Percentiles rank a stretch among this genome's conserved stretches.
These are phyloP conservation scores for Premnoplex brunnescens DNA, from an alignment of 2,797 vertebrate species.

Conservation along the genomic window DNA sequence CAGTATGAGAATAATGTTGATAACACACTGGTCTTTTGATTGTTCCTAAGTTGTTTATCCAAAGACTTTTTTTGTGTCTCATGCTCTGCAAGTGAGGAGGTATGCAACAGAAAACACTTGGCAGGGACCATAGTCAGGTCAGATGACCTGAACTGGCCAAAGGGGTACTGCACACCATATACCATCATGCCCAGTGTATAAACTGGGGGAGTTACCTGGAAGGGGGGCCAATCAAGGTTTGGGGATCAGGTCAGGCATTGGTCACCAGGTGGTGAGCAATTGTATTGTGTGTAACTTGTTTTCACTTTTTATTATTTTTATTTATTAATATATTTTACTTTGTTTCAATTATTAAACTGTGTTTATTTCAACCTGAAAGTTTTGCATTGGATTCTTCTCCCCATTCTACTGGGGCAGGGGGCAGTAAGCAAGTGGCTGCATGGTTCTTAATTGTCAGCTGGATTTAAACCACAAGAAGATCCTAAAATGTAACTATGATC, in stretches of 20 bases:
- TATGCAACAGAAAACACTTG: not conserved
- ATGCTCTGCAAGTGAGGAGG: not conserved
- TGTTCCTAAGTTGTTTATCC: not conserved
- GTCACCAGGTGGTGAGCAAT: not conserved
- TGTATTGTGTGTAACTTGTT: not conserved
- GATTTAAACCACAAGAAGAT: not conserved
- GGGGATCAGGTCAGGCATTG: not conserved
- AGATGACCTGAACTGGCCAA: not conserved
- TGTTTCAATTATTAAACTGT: not conserved
- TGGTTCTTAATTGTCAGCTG: not conserved
- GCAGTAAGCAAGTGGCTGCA: not conserved
- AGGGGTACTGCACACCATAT: not conserved
- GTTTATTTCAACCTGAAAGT: not conserved
- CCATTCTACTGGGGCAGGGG: not conserved
- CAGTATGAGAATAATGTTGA: not conserved
- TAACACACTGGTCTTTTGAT: not conserved
- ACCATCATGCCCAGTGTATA: not conserved
- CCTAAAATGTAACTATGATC: not conserved
- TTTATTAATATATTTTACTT: not conserved
- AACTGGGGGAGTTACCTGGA: not conserved
- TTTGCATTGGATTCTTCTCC: not conserved
- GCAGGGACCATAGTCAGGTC: not conserved
- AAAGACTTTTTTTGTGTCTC: not conserved
- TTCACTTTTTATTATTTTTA: not conserved
- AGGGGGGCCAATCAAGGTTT: not conserved